A percentile compares a stretch with the other conserved stretches of the same genome.
Evolutionary conservation across 2,113 vertebrate species (phyloP).

Genomic region (Dendropsophus ebraccatus): DNA sequence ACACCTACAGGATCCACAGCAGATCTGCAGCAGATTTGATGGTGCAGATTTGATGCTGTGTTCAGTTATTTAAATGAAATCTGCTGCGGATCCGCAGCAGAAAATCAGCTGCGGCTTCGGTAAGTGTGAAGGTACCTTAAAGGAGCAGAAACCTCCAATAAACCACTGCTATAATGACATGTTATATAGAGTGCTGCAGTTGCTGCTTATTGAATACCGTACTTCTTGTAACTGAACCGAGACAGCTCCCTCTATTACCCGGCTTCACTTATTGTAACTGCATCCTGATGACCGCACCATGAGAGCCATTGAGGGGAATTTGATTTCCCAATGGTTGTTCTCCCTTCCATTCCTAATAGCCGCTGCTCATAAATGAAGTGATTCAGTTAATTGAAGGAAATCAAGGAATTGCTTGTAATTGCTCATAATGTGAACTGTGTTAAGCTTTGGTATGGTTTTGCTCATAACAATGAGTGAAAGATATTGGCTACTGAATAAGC

Average conservation of each 20-base stretch:
- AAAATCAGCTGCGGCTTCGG: no score
- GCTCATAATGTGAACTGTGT: conserved; percentile 13
- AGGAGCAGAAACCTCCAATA: no score
- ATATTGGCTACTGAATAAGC: neutral
- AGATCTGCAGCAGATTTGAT: no score
- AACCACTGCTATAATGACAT: no score
- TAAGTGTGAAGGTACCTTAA: no score
- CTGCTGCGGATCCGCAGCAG: no score
- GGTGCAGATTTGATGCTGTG: no score
- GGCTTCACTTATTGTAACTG: neutral
- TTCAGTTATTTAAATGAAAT: no score
- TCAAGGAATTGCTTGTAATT: neutral
- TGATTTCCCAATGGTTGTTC: conserved; percentile 7
- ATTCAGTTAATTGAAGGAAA: conserved; percentile 6
- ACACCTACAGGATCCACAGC: no score
- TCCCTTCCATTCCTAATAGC: neutral
- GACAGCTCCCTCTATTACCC: neutral
- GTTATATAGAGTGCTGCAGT: no score
- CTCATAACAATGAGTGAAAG: neutral
- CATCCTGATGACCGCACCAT: neutral
- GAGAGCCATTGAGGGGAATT: neutral
- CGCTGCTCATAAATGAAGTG: neutral
- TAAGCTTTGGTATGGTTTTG: neutral
- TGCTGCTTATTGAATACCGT: neutral
- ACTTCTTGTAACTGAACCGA: neutral